Evolutionary conservation across 30 jellyfish, hydroid and myxozoan genomes (phyloP).

Genomic region (Catostylus mosaicus): DNA sequence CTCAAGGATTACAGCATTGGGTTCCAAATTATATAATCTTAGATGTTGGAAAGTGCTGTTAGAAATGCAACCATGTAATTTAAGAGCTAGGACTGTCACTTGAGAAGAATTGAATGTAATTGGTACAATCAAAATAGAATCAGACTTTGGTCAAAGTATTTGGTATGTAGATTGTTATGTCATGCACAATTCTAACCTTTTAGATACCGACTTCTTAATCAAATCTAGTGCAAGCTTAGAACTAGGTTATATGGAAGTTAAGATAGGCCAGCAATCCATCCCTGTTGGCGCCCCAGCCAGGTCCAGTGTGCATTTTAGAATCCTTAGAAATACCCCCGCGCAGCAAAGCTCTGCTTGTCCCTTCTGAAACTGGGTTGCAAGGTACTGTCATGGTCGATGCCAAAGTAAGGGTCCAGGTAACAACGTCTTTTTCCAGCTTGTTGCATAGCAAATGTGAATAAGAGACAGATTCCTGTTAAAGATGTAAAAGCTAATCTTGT

Average conservation of each 20-base stretch:
- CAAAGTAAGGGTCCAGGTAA: conserved; percentile 28
- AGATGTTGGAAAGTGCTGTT: neutral
- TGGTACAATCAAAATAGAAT: neutral
- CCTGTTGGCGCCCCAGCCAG: conserved; percentile 21
- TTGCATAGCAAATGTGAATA: neutral
- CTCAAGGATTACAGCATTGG: conserved; percentile 21
- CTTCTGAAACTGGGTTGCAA: conserved; percentile 1
- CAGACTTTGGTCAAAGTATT: neutral
- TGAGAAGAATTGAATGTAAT: conserved; percentile 16
- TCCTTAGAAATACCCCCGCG: conserved; percentile 34
- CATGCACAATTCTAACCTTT: conserved; percentile 1
- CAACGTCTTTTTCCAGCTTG: conserved; percentile 23
- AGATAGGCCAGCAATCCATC: neutral
- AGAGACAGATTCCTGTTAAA: conserved; percentile 16
- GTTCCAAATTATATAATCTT: neutral
- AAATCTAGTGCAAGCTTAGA: conserved; percentile 2
- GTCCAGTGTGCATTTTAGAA: conserved; percentile 22
- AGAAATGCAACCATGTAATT: neutral
- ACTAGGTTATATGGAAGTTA: neutral
- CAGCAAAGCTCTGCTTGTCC: conserved; percentile 16
- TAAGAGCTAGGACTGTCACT: conserved; percentile 11
- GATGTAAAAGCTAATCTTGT: conserved; percentile 4
- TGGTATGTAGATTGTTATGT: conserved; percentile 17
- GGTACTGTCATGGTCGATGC: conserved; percentile 55
- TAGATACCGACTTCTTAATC: conserved; percentile 19